Conservation (phyloP, 1,140 invertebrate genomes). For the fruit fly (Drosophila melanogaster) region DNA sequence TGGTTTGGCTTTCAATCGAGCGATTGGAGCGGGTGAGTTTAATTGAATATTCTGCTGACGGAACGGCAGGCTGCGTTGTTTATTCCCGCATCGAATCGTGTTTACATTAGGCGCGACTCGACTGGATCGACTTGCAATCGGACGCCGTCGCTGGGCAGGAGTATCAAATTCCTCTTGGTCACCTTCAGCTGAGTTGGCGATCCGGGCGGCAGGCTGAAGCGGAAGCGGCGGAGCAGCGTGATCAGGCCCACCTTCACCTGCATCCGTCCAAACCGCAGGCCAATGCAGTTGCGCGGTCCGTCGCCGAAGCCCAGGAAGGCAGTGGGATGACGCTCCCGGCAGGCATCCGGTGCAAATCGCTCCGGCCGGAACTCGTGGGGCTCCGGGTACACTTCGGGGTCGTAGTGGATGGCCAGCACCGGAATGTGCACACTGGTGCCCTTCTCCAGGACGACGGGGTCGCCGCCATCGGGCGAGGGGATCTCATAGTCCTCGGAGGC, state of each 20-base stretch:
- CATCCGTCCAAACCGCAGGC: constrained; percentile 75
- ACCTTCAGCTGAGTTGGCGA: constrained; percentile 56
- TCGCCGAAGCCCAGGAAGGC: constrained; percentile 25
- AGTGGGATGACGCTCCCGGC: background rate
- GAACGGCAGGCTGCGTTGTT: constrained; percentile 16
- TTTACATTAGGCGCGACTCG: constrained; percentile 67
- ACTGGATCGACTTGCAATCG: constrained; percentile 35
- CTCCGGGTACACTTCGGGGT: background rate
- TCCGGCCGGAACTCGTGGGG: background rate
- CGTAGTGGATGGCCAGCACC: constrained; percentile 2
- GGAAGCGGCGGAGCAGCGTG: constrained; percentile 60
- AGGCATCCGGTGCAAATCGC: background rate
- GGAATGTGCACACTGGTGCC: background rate
- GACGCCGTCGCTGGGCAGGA: constrained; percentile 65
- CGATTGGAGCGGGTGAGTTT: constrained; percentile 49
- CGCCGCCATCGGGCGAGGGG: background rate
- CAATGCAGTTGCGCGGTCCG: constrained; percentile 85
- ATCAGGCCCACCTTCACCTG: constrained; percentile 65
- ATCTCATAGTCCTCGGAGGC: background rate
- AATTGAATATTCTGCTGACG: constrained; percentile 65
- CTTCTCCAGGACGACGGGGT: background rate
- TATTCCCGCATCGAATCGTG: constrained; percentile 18
- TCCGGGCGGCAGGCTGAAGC: constrained; percentile 52
- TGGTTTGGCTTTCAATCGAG: constrained; percentile 73
- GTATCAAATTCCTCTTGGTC: constrained; percentile 71